Evolutionary conservation across 2,888 invertebrate species (phyloP), one percentile per base, ranked within the genome.

Genomic region (Polydesmus complanatus): DNA sequence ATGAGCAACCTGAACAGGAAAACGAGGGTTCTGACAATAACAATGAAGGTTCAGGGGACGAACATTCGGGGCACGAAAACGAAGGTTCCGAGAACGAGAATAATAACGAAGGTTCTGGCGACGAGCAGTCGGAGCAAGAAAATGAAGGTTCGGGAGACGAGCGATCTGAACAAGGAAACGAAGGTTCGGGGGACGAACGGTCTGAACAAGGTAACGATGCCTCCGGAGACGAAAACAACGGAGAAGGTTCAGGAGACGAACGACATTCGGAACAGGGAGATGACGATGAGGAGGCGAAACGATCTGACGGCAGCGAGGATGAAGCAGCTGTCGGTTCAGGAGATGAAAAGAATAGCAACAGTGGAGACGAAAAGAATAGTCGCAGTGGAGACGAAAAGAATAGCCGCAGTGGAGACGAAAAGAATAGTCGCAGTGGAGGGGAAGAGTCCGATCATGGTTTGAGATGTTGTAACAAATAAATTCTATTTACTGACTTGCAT

Each of bases 111-210:
- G n/a, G 53, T 52, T 52, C 53, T 11, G 53, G n/a, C n/a, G 22
- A 58, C 8, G 58, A 52, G 11, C 23, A 8, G 25, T 55, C 53
- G 53, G 53, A 52, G 8, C 14, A 21, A 19, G 53, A 52, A 52
- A 52, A 21, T 11, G 53, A 11, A 11, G n/a, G 53, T 52, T 52
- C 53, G 53, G 53, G n/a, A n/a, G 52, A 52, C 22, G 52, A 52
- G n/a, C 11, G 22, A 52, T 22, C 52, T 8, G 52, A 52, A 19
- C 5, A 52, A 11, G n/a, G 11, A 5, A n/a, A 22, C 8, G 11
- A 19, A 8, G 21, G 5, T 11, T 52, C 52, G n/a, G 52, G 52
- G 5, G 52, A 52, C 22, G 52, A 52, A 8, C 52, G 52, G 5
- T 21, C 19, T 22, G 52, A 52, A 22, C 52, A 52, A 37, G 37